Percentiles rank a stretch among this genome's conserved stretches.
These are phyloP conservation scores for Chrysolophus pictus DNA, from an alignment of 2,797 vertebrate species.

Conservation along the genomic window DNA sequence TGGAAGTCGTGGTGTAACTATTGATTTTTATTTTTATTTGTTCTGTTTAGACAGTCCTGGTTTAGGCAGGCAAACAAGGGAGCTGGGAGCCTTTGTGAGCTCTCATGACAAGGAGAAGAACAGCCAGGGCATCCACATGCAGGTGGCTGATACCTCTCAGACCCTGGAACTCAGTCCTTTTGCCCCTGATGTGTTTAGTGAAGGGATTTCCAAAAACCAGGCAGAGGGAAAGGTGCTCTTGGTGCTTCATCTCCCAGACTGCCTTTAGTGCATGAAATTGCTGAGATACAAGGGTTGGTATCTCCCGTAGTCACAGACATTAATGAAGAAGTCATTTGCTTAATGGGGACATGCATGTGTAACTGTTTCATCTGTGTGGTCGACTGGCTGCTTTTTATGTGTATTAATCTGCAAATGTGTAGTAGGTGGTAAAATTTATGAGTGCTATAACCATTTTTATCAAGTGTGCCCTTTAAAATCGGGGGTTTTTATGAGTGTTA, in stretches of 20 bases:
- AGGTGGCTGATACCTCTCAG: background rate
- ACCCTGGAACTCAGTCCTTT: background rate
- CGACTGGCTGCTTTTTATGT: slow-evolving; percentile 32
- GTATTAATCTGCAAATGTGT: slow-evolving; percentile 64
- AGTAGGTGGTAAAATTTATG: slow-evolving; percentile 67
- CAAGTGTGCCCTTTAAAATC: slow-evolving; percentile 64
- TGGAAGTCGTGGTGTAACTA: background rate
- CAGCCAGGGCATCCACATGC: rapidly evolving
- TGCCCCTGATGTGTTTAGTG: background rate
- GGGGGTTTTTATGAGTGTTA: slow-evolving; percentile 11
- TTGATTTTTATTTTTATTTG: background rate
- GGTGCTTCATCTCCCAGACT: background rate
- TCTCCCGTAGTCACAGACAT: background rate
- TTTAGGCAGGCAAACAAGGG: background rate
- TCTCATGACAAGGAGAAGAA: background rate
- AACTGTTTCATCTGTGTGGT: slow-evolving; percentile 24
- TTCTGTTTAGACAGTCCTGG: background rate
- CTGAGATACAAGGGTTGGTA: slow-evolving; percentile 25
- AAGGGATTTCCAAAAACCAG: background rate
- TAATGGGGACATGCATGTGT: background rate
- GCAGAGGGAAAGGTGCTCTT: background rate
- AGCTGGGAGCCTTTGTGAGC: background rate
- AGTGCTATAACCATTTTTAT: slow-evolving; percentile 62
- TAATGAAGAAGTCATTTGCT: slow-evolving; percentile 34
- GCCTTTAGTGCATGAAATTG: background rate